phyloP scores from a whole-genome alignment of 2,888 invertebrate genomes.

The Drosophila nr. fundita region DNA sequence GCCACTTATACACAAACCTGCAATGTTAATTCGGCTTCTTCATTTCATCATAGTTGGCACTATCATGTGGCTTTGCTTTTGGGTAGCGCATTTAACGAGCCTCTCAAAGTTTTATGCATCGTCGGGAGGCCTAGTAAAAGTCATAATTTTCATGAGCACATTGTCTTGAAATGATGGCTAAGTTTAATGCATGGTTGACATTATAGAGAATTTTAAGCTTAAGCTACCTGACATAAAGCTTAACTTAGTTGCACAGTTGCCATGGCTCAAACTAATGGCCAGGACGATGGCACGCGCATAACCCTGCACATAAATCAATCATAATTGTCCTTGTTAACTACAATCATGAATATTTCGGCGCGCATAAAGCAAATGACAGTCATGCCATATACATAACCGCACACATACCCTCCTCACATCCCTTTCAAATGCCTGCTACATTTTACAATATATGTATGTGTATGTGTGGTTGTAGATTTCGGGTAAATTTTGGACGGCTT shows the following conservation, averaged over 20 bases:
- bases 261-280: slow-evolving; percentile 56
- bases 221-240: slow-evolving; percentile 54
- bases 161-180: slow-evolving; percentile 51
- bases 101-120: slow-evolving; percentile 60
- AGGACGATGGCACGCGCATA: slow-evolving; percentile 51
- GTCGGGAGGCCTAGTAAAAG: slow-evolving; percentile 48
- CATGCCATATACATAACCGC: slow-evolving; percentile 62
- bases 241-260: slow-evolving; percentile 47
- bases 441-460: slow-evolving; percentile 23
- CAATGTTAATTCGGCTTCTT: slow-evolving; percentile 48
- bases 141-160: slow-evolving; percentile 61
- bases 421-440: slow-evolving; percentile 30
- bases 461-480: slow-evolving; percentile 35
- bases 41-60: slow-evolving; percentile 30
- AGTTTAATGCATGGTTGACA: slow-evolving; percentile 35
- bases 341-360: slow-evolving; percentile 79
- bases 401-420: slow-evolving; percentile 24
- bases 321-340: slow-evolving; percentile 82
- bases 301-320: slow-evolving; percentile 74
- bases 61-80: slow-evolving; percentile 39
- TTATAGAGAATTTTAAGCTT: slow-evolving; percentile 47
- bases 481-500: slow-evolving; percentile 43
- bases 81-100: slow-evolving; percentile 60
- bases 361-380: slow-evolving; percentile 80
- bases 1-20: slow-evolving; percentile 52